Base-by-base conservation (phyloP, 2,888 invertebrate species). In the Pristionchus maxplancki region DNA sequence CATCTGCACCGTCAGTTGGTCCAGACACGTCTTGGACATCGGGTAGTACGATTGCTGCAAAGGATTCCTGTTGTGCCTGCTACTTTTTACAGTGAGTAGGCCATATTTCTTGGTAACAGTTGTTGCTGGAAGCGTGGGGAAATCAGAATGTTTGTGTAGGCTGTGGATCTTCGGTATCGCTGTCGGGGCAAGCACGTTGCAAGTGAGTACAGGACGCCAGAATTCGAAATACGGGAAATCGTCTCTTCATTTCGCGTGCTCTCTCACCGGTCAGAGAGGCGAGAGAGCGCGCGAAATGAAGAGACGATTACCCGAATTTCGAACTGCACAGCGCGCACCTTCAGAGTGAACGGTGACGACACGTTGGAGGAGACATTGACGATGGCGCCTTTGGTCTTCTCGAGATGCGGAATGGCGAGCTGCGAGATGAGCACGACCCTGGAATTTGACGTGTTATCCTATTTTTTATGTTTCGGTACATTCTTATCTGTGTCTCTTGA, bases 331-430 rank as follows among this genome's bases (percentile, higher is more conserved):
- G 17, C 24, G 11, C 24, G 8, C 5, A 58, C 58, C 17, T 8
- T 11, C 58, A 50, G 15, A 4, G 67, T 20, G 4, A 74, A 87
- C 17, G 31, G 87, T 5, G 17, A 34, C 40, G 37, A 11, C 17
- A 37, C 58, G 28, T 71, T 74, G 71, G 71, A 74, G 2, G 67
- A 67, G 2, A 87, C 67, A 24, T 67, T 87, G 17, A 87, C 71
- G 31, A 86, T 86, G 20, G 86, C 86, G 9, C 86, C 86, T n/a
- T 86, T 8, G 9, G 86, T 86, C 48, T 87, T 87, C 87, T 87
- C 87, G 34, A 87, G 53, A 44, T 87, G 48, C 6, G 87, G 67
- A 31, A 71, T 37, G 44, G 71, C 71, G 31, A 67, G 53, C 24
- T 87, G 58, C 17, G 87, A 50, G 20, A 87, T 28, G 24, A 71